Conservation (phyloP, 2,797 vertebrate species). For the Anas bahamensis region DNA sequence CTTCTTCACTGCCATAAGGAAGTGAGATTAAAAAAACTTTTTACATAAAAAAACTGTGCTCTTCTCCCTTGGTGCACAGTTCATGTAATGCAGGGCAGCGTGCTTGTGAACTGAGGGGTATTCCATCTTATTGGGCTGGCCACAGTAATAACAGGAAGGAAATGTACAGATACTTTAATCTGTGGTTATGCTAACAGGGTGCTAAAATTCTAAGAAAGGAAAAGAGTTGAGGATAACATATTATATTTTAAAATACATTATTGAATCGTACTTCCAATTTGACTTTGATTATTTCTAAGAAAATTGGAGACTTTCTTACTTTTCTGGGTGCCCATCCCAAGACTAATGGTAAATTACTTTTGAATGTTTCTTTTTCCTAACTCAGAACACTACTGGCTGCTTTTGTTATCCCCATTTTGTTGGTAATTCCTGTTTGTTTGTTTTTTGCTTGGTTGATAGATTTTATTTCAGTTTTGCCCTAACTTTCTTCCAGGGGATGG, state of each 20-base stretch:
- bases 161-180: not conserved
- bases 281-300: constrained; percentile 8
- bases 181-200: not conserved
- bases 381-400: not conserved
- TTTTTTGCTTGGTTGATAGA: not conserved
- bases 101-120: not conserved
- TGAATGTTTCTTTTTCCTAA: not conserved
- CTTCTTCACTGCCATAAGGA: not conserved
- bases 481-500: not conserved
- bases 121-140: not conserved
- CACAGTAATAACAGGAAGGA: not conserved
- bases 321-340: not conserved
- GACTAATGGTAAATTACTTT: not conserved
- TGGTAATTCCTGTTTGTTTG: not conserved
- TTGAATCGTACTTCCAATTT: not conserved
- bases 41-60: not conserved
- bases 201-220: not conserved
- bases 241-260: not conserved
- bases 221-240: not conserved
- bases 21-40: not conserved
- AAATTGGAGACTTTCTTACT: not conserved
- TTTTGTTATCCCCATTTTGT: not conserved
- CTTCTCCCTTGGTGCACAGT: not conserved
- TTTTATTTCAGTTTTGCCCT: not conserved
- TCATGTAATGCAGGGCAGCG: not conserved